Conservation (phyloP, 1,140 invertebrate species). For the Drosophila busckii region DNA sequence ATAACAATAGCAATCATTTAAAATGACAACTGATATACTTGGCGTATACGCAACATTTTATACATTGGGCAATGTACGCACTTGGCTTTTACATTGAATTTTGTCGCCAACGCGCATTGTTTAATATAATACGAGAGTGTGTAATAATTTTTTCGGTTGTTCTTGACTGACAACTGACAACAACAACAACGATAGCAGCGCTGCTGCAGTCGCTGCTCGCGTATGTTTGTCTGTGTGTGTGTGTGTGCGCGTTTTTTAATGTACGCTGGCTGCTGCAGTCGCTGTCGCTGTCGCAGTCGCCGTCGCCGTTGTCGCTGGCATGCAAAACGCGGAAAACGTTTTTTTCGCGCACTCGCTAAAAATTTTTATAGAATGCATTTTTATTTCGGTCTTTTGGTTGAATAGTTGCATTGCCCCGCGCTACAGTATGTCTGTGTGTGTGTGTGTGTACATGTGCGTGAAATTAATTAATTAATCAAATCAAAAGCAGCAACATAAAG, state of each 20-base stretch:
- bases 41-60: constrained; percentile 59
- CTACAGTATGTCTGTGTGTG: constrained; percentile 22
- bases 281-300: constrained; percentile 37
- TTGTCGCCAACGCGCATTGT: constrained; percentile 46
- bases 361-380: constrained; percentile 76
- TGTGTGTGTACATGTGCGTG: constrained; percentile 13
- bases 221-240: constrained; percentile 1
- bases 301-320: constrained; percentile 49
- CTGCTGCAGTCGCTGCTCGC: constrained; percentile 45
- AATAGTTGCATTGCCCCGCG: constrained; percentile 67
- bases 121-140: no score
- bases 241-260: constrained; percentile 9
- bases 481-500: constrained; percentile 16
- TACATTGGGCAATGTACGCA: constrained; percentile 42
- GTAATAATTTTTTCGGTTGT: constrained; percentile 57
- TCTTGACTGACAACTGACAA: constrained; percentile 38
- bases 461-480: constrained; percentile 46
- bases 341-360: constrained; percentile 75
- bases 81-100: constrained; percentile 35
- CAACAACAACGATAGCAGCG: constrained; percentile 23
- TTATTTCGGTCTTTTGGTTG: constrained; percentile 75
- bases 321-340: constrained; percentile 73
- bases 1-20: background rate
- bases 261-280: constrained; percentile 33
- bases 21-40: constrained; percentile 31